Conservation (phyloP, 1,140 invertebrate species). For the Drosophila pseudoobscura region DNA sequence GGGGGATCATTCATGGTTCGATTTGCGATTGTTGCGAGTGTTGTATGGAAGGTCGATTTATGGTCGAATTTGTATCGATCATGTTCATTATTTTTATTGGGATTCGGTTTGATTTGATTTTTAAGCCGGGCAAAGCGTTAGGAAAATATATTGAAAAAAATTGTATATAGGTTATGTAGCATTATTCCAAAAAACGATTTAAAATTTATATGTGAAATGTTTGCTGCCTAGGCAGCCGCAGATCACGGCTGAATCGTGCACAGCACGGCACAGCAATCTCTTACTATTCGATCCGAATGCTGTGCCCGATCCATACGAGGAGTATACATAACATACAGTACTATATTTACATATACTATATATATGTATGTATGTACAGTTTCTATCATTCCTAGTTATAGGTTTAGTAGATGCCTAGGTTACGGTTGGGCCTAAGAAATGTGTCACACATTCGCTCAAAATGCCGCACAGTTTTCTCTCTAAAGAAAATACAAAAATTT, state of each 20-base stretch:
- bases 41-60: constrained; percentile 16
- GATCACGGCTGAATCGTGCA: constrained; percentile 26
- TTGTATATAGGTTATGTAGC: constrained; percentile 50
- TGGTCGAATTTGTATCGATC: constrained; percentile 15
- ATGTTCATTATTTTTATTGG: constrained; percentile 18
- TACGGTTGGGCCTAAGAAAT: constrained; percentile 9
- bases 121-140: constrained; percentile 82
- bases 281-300: constrained; percentile 10
- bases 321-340: constrained; percentile 12
- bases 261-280: constrained; percentile 13
- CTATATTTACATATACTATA: neutral
- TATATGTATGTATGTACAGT: constrained; percentile 9
- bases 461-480: constrained; percentile 31
- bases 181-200: constrained; percentile 48
- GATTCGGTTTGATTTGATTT: constrained; percentile 33
- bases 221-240: too few species aligned
- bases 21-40: constrained; percentile 17
- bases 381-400: constrained; percentile 26
- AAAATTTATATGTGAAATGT: neutral
- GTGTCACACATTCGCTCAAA: constrained; percentile 40
- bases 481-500: constrained; percentile 17
- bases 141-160: constrained; percentile 69
- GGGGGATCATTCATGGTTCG: constrained; percentile 30
- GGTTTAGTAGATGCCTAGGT: constrained; percentile 11
- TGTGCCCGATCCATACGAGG: constrained; percentile 40